These are phyloP conservation scores for Tolmerus cingulatus DNA, from an alignment of 2,888 invertebrate genomes.

Conservation along the genomic window DNA sequence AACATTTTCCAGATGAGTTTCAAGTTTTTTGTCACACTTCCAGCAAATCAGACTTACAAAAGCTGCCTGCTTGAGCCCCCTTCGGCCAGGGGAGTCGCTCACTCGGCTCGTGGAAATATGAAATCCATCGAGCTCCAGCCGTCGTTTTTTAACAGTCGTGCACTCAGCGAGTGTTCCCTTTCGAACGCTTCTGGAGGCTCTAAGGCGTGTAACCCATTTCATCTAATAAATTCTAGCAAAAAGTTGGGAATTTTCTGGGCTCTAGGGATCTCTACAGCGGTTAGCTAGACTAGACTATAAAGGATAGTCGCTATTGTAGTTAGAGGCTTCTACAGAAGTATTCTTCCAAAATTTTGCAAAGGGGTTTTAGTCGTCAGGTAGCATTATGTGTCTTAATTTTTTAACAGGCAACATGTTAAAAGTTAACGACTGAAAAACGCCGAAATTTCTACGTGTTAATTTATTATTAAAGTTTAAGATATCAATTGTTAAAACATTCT, in stretches of 20 bases:
- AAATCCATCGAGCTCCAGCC: neutral
- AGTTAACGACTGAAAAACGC: too few species aligned
- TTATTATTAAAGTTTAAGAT: too few species aligned
- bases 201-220: neutral
- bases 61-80: neutral
- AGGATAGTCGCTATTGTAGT: neutral
- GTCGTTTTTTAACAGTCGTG: neutral
- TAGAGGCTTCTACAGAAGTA: neutral
- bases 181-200: neutral
- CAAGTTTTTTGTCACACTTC: slow-evolving; percentile 33
- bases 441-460: too few species aligned
- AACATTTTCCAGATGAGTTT: slow-evolving; percentile 16
- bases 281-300: neutral
- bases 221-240: neutral
- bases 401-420: too few species aligned
- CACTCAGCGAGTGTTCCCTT: neutral
- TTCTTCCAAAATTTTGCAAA: neutral
- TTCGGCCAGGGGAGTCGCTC: neutral
- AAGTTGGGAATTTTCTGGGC: neutral
- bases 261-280: neutral
- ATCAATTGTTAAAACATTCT: too few species aligned
- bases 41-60: slow-evolving; percentile 26
- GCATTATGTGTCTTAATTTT: too few species aligned
- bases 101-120: neutral
- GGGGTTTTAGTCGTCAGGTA: too few species aligned